Base-by-base conservation (phyloP, 2,113 vertebrate species). In the Dicrurus megarhynchus region DNA sequence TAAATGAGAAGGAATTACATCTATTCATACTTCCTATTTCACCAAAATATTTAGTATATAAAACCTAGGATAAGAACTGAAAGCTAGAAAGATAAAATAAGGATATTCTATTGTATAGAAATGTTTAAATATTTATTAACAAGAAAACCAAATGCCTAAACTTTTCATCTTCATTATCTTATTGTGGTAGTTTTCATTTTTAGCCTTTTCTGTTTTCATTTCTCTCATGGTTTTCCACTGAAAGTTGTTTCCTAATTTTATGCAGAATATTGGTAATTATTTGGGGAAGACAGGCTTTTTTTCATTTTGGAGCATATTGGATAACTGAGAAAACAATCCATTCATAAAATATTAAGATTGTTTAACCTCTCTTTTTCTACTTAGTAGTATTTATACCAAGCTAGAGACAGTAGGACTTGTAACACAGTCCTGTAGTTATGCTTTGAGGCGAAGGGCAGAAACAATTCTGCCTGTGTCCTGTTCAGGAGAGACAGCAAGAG, bases 331-430 rank as follows among this genome's bases (percentile, higher is more conserved):
- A 84, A 95, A 86, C 67, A 96, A 70, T 93, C 53, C 95, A 76
- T 95, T 87, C 17, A 86, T 67, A 33, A 95, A 90, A 71, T 91
- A 93, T 91, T 88, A 83, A 75, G 55, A 74, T 70, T 90, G 94
- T 65, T 84, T 79, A 74, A 21, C 15, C 10, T 49, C 42, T 90
- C 17, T 41, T 46, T 89, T 94, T 93, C 82, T 95, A 41, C 33
- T 87, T 80, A 91, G 39, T 79, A 93, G 24, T 76, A 53, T 82
- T 96, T 94, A 70, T 97, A 88, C 17, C 41, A 79, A 88, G 65
- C 76, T 70, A 76, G 84, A 73, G 68, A 77, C 56, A 52, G 35
- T 60, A 78, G 85, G 79, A 88, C 55, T 83, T 92, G 41, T 60
- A 67, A 60, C 44, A 73, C 2, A 56, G 44, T 56, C 56, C 60